Evolutionary conservation across 2,888 invertebrate species (phyloP).

Genomic region (Lasiommata megera): DNA sequence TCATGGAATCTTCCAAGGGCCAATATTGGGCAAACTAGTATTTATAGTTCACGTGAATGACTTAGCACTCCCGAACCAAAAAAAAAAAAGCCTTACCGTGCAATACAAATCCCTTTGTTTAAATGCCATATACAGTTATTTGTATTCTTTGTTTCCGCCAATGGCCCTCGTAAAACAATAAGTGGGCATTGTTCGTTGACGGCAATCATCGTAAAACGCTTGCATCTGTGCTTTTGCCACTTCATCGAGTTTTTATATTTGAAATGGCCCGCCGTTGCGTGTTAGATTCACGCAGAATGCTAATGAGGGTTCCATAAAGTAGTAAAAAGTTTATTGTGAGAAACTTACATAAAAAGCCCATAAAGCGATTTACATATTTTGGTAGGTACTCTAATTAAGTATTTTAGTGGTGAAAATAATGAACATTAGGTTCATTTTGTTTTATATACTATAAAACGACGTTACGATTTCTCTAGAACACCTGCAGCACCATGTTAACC

Average conservation of each 20-base stretch:
- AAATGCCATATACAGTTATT: slow-evolving; percentile 27
- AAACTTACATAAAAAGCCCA: neutral
- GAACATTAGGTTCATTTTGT: too few species aligned
- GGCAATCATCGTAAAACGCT: slow-evolving; percentile 63
- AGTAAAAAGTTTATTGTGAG: neutral
- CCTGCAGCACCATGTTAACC: too few species aligned
- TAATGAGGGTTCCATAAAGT: slow-evolving; percentile 11
- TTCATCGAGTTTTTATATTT: slow-evolving; percentile 35
- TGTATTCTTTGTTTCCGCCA: slow-evolving; percentile 26
- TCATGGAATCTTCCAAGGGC: neutral
- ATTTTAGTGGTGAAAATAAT: too few species aligned
- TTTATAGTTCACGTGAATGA: slow-evolving; percentile 1
- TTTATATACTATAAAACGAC: too few species aligned
- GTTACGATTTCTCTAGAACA: too few species aligned
- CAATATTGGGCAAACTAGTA: neutral
- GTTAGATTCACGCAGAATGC: slow-evolving; percentile 20
- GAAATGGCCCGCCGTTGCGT: slow-evolving; percentile 17
- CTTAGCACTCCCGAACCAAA: neutral
- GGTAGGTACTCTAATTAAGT: too few species aligned
- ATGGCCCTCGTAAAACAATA: slow-evolving; percentile 49
- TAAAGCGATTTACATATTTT: neutral
- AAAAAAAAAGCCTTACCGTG: slow-evolving; percentile 1
- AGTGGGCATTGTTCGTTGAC: slow-evolving; percentile 60
- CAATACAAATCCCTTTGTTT: slow-evolving; percentile 11
- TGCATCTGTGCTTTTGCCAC: slow-evolving; percentile 48